Evolutionary conservation across 2,113 vertebrate genomes (phyloP).

Genomic region (Craseonycteris thonglongyai): DNA sequence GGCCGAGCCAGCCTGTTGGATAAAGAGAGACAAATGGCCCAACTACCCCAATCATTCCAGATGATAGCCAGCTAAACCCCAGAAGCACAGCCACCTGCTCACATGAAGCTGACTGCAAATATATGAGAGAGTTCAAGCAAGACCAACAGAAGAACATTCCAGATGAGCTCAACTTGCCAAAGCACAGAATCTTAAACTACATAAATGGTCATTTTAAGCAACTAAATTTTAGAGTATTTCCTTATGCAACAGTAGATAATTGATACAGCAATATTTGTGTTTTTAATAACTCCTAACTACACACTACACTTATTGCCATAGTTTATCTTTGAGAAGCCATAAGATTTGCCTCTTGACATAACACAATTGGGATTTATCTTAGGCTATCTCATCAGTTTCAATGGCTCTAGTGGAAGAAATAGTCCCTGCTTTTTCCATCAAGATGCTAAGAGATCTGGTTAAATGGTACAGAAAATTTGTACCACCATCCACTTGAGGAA

Average conservation of each 20-base stretch:
- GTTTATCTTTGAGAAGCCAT: neutral
- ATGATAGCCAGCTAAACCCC: neutral
- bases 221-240: neutral
- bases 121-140: neutral
- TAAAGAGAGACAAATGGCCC: neutral
- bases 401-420: neutral
- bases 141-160: neutral
- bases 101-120: neutral
- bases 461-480: neutral
- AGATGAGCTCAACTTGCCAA: neutral
- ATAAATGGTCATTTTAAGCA: neutral
- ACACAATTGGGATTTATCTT: constrained; percentile 5
- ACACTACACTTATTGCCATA: neutral
- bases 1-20: neutral
- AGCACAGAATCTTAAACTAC: neutral
- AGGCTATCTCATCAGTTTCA: neutral
- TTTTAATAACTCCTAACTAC: neutral
- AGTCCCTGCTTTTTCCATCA: neutral
- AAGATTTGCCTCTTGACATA: neutral
- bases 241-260: neutral
- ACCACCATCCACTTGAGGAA: neutral
- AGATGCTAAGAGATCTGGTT: neutral
- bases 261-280: neutral
- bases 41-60: too few species aligned
- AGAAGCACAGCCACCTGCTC: neutral